A percentile compares a stretch with the other conserved stretches of the same genome.
Conservation (phyloP, 2,113 vertebrate species). For the Butorides virescens region DNA sequence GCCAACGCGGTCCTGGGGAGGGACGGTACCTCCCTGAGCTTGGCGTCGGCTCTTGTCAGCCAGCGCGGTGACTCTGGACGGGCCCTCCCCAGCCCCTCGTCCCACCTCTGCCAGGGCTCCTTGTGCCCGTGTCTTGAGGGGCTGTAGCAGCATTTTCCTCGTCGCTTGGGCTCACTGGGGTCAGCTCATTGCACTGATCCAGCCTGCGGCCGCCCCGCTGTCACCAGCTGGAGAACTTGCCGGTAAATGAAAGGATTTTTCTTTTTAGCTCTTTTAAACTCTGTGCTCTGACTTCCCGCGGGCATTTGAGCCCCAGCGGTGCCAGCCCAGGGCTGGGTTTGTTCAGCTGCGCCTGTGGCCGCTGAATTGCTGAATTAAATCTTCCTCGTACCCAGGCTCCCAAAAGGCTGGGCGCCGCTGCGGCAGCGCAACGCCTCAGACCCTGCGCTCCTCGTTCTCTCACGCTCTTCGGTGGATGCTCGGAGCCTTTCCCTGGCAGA, state of each 20-base stretch:
- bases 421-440: not conserved
- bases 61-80: not conserved
- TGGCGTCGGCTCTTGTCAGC: not conserved
- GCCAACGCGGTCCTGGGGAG: not conserved
- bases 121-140: fast-evolving
- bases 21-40: too few relatives aligned
- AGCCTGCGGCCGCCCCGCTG: not conserved
- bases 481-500: not conserved
- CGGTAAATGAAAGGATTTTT: not conserved
- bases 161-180: fast-evolving
- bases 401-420: not conserved
- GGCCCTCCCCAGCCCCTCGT: fast-evolving
- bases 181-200: not conserved
- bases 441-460: not conserved
- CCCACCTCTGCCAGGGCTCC: not conserved
- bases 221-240: not conserved
- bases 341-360: not conserved
- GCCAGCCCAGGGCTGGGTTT: not conserved
- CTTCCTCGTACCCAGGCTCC: fast-evolving
- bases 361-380: not conserved
- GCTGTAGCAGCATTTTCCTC: fast-evolving
- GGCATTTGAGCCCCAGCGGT: fast-evolving
- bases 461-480: not conserved
- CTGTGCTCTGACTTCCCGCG: not conserved
- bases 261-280: not conserved